Evolutionary conservation across 2,113 vertebrate species (phyloP), one percentile per base, ranked within the genome.

Genomic region (Petrocephalus zakoni): DNA sequence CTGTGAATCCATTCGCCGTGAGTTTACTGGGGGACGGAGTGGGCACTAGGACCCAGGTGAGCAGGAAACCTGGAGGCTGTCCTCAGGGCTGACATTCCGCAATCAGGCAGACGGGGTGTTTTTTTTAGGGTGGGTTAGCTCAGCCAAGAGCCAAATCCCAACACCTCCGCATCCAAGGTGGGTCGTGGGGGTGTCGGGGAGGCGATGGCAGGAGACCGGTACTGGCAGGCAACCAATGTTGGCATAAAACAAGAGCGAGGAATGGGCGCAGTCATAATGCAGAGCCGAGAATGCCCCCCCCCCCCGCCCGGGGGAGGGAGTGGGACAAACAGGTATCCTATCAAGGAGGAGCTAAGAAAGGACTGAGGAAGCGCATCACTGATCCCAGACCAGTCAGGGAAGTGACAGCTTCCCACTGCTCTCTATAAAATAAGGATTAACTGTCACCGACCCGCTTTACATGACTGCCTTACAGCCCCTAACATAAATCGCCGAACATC

Each of bases 21-120:
- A 55, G 7, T 15, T 25, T 0, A 34, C n/a, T 42, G 42, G 42
- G 42, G 42, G 42, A 2, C 0, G 0, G 4, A 29, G 49, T 49
- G 68, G 87, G 25, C 87, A 75, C 64, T 75, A 75, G 64, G 87
- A 87, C 87, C 87, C 87, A 87, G 87, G 15, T 52, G 64, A 78
- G 22, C 25, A 53, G 47, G 29, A 52, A 29, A 53, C 46, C n/a
- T n/a, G 11, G n/a, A 34, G 87, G 22, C 64, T 51, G 46, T 87
- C 61, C 87, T 68, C 61, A 13, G 9, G 46, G 46, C 64, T 46
- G n/a, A 87, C 64, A 22, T 51, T 87, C 19, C 29, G 87, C 61
- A 85, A 52, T 51, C 64, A 11, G n/a, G 29, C 25, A 25, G 86
- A 51, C 10, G 5, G 87, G 64, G 46, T 10, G 46, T 42, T 37